phyloP scores from a whole-genome alignment of 2,888 invertebrate genomes.

The Lordiphosa andalusiaca region DNA sequence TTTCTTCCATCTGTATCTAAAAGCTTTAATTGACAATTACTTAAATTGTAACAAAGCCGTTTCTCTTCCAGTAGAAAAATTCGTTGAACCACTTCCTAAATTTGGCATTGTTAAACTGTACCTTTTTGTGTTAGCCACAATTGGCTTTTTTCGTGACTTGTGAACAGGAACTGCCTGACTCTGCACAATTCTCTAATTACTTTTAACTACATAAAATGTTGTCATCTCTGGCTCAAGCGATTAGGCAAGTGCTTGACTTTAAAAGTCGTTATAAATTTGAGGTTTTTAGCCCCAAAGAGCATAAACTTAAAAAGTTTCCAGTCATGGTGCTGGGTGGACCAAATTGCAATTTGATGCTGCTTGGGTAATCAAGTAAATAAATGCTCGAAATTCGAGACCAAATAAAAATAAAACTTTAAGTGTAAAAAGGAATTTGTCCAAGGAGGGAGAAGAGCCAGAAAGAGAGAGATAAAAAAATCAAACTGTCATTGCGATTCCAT shows the following conservation, averaged over 20 bases:
- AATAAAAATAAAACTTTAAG: conserved; percentile 33
- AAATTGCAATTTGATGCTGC: conserved; percentile 26
- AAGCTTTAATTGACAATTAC: too few relatives aligned
- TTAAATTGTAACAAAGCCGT: too few relatives aligned
- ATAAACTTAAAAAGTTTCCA: conserved; percentile 25
- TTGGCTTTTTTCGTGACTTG: conserved; percentile 8
- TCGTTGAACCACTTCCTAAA: not conserved
- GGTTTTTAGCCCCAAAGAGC: not conserved
- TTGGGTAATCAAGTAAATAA: conserved; percentile 32
- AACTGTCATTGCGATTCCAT: conserved; percentile 36
- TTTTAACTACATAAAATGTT: conserved; percentile 25
- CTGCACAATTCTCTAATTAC: conserved; percentile 23
- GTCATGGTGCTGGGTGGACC: conserved; percentile 12
- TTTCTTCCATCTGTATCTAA: too few relatives aligned
- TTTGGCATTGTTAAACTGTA: conserved; percentile 6
- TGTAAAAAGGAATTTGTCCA: conserved; percentile 30
- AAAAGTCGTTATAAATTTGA: conserved; percentile 11
- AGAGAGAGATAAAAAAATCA: conserved; percentile 16
- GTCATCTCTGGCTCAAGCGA: conserved; percentile 23
- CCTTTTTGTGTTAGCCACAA: not conserved
- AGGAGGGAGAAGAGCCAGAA: conserved; percentile 8
- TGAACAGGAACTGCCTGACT: conserved; percentile 15
- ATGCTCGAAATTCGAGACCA: conserved; percentile 17
- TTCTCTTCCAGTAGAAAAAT: not conserved
- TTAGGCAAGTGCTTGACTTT: conserved; percentile 32